Base-by-base conservation (phyloP, 2,888 invertebrate species). In the Leucania comma region DNA sequence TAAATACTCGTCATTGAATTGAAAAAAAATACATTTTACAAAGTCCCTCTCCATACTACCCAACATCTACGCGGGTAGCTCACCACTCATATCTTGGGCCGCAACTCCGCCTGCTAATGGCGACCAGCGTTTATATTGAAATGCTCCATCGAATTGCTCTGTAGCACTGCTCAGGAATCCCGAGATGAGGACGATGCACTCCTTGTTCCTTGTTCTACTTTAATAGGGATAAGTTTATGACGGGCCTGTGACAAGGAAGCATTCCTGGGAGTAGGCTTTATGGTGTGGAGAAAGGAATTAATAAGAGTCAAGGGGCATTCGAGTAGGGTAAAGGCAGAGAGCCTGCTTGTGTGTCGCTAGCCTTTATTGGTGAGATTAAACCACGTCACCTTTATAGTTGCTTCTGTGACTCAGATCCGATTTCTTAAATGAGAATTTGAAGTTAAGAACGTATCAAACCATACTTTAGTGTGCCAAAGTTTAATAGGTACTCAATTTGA, bases 81-180 rank as follows among this genome's bases (percentile, higher is more conserved):
- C 88, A 87, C 86, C 88, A 90, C 89, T 92, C 91, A 90, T 90
- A 93, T 92, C 89, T 89, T 82, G 81, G 83, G 81, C 86, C 83
- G 85, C 89, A 88, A 86, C 86, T 86, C 84, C 83, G 87, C 86
- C 86, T 89, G 83, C 91, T 93, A 93, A 94, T 93, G 93, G 93
- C 91, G 90, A 89, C 92, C 89, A 92, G 84, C 92, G 90, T 90
- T 93, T 92, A 94, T 94, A 95, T 95, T 95, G 93, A 92, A 95
- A 95, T 95, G 93, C 93, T 90, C 90, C 90, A 87, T 90, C 91
- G 90, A 93, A 93, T 92, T 91, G 90, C 90, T 90, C 88, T 90
- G 90, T 90, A 88, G 87, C 84, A 84, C 78, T 79, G 79, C 83
- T 67, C 29, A 78, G 86, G 88, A 85, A 89, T 88, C 80, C 81